These are phyloP conservation scores for Rhinogobius similis DNA, from an alignment of 2,113 vertebrate species.

Conservation along the genomic window DNA sequence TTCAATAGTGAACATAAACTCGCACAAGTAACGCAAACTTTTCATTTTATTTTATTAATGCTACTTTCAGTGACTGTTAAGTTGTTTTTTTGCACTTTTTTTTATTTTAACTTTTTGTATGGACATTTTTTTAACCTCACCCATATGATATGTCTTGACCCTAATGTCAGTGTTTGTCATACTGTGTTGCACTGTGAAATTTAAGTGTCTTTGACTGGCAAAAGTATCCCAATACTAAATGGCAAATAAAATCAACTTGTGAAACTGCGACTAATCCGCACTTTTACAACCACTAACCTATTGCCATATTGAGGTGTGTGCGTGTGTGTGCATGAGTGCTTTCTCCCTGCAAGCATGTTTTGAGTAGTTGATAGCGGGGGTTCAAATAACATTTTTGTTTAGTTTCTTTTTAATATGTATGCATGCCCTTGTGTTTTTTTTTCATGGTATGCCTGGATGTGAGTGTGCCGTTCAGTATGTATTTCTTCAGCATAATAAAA, in stretches of 20 bases:
- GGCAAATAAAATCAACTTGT: conserved; percentile 77
- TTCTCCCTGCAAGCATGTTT: conserved; percentile 53
- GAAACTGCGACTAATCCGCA: conserved; percentile 79
- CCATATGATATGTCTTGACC: conserved; percentile 69
- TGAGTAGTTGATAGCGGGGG: conserved; percentile 29
- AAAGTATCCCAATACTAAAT: conserved; percentile 74
- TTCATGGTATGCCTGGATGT: conserved; percentile 2
- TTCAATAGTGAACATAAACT: conserved; percentile 63
- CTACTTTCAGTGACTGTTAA: conserved; percentile 68
- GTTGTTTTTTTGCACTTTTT: conserved; percentile 79
- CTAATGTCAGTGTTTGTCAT: conserved; percentile 74
- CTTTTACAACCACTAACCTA: conserved; percentile 75
- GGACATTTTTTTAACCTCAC: conserved; percentile 57
- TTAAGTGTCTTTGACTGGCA: conserved; percentile 75
- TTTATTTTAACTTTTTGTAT: conserved; percentile 63
- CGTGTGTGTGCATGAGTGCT: conserved; percentile 36
- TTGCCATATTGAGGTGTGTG: conserved; percentile 64
- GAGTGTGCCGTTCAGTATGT: conserved; percentile 19
- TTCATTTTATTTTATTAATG: conserved; percentile 55
- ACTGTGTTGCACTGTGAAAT: conserved; percentile 77
- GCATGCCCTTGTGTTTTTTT: conserved; percentile 55
- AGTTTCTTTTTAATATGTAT: conserved; percentile 29
- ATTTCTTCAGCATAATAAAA: not conserved
- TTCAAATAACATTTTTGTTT: conserved; percentile 18
- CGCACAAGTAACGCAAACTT: conserved; percentile 68